A percentile compares a stretch with the other conserved stretches of the same genome.
phyloP scores from a whole-genome alignment of 1,140 invertebrate genomes.

The Aphaenogaster ashmeadi region DNA sequence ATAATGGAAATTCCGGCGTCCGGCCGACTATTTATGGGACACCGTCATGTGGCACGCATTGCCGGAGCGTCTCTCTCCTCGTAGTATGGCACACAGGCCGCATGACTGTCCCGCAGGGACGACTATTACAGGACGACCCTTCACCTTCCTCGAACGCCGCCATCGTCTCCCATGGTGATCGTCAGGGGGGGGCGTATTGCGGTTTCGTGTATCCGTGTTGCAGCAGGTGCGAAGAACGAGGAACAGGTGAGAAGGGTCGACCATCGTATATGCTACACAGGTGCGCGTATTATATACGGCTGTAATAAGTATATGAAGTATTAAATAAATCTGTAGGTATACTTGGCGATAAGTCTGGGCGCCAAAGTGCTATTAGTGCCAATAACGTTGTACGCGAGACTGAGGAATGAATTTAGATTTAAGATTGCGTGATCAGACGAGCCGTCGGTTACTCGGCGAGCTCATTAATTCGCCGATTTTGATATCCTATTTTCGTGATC shows the following conservation, averaged over 20 bases:
- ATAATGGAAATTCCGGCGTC: slow-evolving; percentile 81
- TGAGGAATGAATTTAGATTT: slow-evolving; percentile 33
- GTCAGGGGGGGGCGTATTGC: slow-evolving; percentile 33
- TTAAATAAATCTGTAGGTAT: slow-evolving; percentile 2
- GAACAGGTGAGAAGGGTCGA: not conserved
- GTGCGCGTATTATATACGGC: not conserved
- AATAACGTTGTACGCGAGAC: not conserved
- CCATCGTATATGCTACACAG: not conserved
- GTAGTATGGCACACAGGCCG: slow-evolving; percentile 63
- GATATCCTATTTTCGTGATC: slow-evolving; percentile 63
- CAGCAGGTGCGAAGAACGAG: slow-evolving; percentile 41
- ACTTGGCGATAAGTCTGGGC: not conserved
- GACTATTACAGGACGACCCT: slow-evolving; percentile 59
- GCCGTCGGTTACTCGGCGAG: not conserved
- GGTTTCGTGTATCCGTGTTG: slow-evolving; percentile 19
- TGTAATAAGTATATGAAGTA: not conserved
- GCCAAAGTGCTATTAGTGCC: not conserved
- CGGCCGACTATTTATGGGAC: slow-evolving; percentile 79
- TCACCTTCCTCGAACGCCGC: slow-evolving; percentile 39
- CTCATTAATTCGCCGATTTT: slow-evolving; percentile 69
- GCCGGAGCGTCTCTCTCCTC: slow-evolving; percentile 34
- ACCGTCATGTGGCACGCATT: slow-evolving; percentile 72
- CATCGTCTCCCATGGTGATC: slow-evolving; percentile 48
- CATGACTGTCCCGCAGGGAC: slow-evolving; percentile 71
- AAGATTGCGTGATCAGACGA: slow-evolving; percentile 21